Base-by-base conservation (phyloP, 2,888 invertebrate species). In the Tipula unca region DNA sequence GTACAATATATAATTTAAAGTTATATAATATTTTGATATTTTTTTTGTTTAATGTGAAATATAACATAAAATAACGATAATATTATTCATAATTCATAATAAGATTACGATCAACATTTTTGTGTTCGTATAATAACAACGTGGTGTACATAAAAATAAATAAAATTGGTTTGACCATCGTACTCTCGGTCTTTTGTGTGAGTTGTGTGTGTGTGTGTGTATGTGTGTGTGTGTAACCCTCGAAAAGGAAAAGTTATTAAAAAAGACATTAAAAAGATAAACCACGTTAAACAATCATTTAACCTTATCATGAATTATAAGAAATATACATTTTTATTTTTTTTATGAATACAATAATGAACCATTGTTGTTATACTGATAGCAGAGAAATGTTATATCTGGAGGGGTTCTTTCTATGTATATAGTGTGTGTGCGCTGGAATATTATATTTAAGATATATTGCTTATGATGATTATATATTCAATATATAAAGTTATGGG, bases 21-120 rank as follows among this genome's bases (percentile, higher is more conserved):
- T 69, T 69, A 25, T 69, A 25, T 25, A 69, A 69, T 10, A 69
- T 69, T 69, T 69, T 69, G 69, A 25, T 69, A 69, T 25, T 25
- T 69, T 69, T 69, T 69, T n/a, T n/a, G n/a, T n/a, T n/a, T n/a
- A n/a, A 69, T 69, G 69, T 69, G 69, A 69, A 69, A 69, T 69
- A 69, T 69, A 69, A 69, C 69, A 69, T 69, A 69, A 69, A 69
- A 69, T 69, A 69, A 69, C 69, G 69, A 69, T 69, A 69, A 69
- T 69, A 69, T 69, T 69, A 69, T 69, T 69, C 69, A 69, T 69
- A 69, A 69, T 69, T 69, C 69, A 69, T 69, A 69, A 25, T 69
- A 69, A 69, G 69, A 69, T 69, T 69, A 69, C 69, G 69, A 69
- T 69, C 69, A 69, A 69, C 69, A 69, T 69, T 69, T 69, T 69